phyloP scores from a whole-genome alignment of 2,797 vertebrate genomes.

The Acanthopagrus latus region DNA sequence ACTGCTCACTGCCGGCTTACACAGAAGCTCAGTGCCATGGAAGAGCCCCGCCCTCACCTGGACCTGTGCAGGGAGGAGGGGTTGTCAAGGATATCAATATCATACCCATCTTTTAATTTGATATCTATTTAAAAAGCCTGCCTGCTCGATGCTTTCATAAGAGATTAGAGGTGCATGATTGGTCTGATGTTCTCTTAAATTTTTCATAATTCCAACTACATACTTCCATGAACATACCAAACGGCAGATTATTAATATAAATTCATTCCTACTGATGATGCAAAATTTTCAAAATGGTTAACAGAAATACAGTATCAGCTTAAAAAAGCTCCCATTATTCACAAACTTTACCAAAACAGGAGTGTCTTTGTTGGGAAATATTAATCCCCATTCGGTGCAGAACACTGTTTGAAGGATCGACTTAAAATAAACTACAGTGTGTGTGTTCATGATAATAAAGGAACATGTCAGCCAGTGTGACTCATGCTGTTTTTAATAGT shows the following conservation, averaged over 20 bases:
- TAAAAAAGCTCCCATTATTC: not conserved
- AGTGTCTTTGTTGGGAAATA: not conserved
- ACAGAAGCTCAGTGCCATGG: conserved; percentile 96
- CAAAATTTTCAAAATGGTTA: not conserved
- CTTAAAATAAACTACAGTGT: not conserved
- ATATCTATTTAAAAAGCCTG: not conserved
- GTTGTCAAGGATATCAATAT: not conserved
- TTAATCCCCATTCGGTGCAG: not conserved
- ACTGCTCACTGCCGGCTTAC: conserved; percentile 92
- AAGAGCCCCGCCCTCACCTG: conserved; percentile 97
- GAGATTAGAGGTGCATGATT: not conserved
- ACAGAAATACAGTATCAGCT: not conserved
- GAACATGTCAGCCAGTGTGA: not conserved
- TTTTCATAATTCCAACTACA: not conserved
- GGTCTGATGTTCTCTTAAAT: too few species aligned
- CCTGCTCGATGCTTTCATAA: not conserved
- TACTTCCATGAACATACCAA: not conserved
- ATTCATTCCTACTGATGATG: not conserved
- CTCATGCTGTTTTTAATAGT: not conserved
- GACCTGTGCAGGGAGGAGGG: conserved; percentile 82
- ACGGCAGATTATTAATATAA: not conserved
- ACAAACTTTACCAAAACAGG: not conserved
- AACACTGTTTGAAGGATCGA: not conserved
- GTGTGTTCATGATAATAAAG: not conserved
- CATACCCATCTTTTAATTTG: too few species aligned